Percentiles rank a stretch among this genome's conserved stretches.
phyloP scores from a whole-genome alignment of 2,113 vertebrate species.

The Fregata magnificens region DNA sequence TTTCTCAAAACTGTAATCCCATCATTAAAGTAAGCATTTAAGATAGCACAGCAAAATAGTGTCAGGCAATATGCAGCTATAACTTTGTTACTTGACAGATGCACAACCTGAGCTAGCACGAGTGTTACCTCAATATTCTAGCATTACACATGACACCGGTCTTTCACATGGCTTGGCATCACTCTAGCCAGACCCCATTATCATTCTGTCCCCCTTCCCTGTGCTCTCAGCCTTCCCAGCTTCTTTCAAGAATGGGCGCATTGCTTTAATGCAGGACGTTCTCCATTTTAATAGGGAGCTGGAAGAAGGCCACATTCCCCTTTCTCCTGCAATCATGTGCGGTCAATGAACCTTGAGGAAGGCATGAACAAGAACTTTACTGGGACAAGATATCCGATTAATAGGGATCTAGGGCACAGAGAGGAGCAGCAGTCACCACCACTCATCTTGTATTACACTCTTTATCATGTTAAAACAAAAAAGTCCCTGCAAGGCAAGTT shows the following conservation, averaged over 20 bases:
- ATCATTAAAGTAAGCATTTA: background rate
- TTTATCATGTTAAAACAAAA: background rate
- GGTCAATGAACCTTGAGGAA: background rate
- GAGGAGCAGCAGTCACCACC: background rate
- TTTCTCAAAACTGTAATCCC: background rate
- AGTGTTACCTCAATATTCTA: background rate
- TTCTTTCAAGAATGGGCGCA: background rate
- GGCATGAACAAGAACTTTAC: background rate
- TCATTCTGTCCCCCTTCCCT: background rate
- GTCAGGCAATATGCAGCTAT: background rate
- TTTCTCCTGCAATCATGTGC: background rate
- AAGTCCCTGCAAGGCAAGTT: background rate
- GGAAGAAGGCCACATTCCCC: background rate
- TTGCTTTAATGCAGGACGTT: background rate
- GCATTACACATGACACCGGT: background rate
- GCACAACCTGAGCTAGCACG: accelerated
- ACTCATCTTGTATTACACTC: background rate
- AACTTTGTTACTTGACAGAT: background rate
- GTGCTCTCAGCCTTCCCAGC: background rate
- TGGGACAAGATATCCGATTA: background rate
- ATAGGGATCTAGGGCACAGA: background rate
- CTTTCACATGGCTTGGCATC: background rate
- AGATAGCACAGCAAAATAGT: background rate
- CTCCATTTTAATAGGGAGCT: background rate
- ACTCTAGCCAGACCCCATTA: background rate